These are phyloP conservation scores for Caenorhabditis zanzibari DNA, from an alignment of 2,888 invertebrate genomes.

Conservation along the genomic window DNA sequence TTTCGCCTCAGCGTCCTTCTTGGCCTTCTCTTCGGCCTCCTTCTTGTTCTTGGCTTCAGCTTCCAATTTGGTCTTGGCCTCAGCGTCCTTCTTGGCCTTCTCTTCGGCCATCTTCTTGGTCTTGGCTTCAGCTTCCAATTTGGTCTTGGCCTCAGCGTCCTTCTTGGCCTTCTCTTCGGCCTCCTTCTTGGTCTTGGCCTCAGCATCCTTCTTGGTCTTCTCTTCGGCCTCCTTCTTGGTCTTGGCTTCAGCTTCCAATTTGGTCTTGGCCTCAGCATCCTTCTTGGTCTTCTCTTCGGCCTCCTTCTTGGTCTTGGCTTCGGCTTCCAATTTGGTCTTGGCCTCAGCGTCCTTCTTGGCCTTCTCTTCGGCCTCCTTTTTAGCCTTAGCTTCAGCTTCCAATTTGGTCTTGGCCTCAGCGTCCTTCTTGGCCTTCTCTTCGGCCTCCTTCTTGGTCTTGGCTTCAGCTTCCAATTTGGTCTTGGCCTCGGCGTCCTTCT, in stretches of 20 bases:
- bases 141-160: constrained; percentile 27
- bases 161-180: neutral
- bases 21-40: constrained; percentile 36
- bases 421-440: too few relatives aligned
- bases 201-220: constrained; percentile 18
- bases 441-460: too few relatives aligned
- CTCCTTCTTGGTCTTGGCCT: constrained; percentile 24
- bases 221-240: constrained; percentile 17
- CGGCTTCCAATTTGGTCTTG: constrained; percentile 1
- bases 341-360: constrained; percentile 24
- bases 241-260: constrained; percentile 5
- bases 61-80: constrained; percentile 40
- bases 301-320: constrained; percentile 12
- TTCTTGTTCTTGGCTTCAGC: constrained; percentile 41
- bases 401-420: too few relatives aligned
- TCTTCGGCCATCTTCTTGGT: constrained; percentile 33
- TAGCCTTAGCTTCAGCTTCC: too few relatives aligned
- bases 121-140: neutral
- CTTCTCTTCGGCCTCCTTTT: too few relatives aligned
- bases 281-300: constrained; percentile 33
- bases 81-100: constrained; percentile 41
- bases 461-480: too few relatives aligned
- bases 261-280: constrained; percentile 19
- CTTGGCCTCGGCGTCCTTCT: too few relatives aligned
- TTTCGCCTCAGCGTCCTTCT: constrained; percentile 39